phyloP scores from a whole-genome alignment of 1,140 invertebrate species.

The Metopolophium dirhodum region DNA sequence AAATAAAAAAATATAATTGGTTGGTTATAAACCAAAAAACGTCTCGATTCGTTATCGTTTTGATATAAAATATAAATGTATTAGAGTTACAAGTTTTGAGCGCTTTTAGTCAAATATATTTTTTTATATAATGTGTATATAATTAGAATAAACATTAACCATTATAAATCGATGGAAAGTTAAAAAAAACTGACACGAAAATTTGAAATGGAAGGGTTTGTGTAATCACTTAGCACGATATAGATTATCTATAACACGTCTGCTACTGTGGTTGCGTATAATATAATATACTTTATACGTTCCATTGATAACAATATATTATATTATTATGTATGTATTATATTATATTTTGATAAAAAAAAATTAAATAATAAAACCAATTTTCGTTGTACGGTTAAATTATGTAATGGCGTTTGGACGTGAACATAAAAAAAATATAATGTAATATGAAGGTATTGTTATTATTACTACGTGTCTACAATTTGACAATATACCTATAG shows the following conservation, averaged over 20 bases:
- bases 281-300: background rate
- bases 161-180: background rate
- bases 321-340: no score
- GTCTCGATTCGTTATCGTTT: background rate
- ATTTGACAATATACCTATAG: background rate
- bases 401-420: background rate
- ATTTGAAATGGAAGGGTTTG: background rate
- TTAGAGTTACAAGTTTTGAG: background rate
- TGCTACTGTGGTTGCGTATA: background rate
- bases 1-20: background rate
- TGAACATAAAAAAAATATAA: background rate
- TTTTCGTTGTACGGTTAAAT: background rate
- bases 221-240: background rate
- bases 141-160: background rate
- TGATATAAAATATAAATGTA: background rate
- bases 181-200: background rate
- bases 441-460: background rate
- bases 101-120: background rate
- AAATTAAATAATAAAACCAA: constrained; percentile 37
- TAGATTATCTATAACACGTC: background rate
- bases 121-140: background rate
- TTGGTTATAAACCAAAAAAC: no score
- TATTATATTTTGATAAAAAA: background rate
- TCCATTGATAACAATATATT: background rate
- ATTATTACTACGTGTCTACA: constrained; percentile 1